Percentiles rank a stretch among this genome's conserved stretches.
phyloP scores from a whole-genome alignment of 2,797 vertebrate genomes.

The Pseudopleuronectes americanus region DNA sequence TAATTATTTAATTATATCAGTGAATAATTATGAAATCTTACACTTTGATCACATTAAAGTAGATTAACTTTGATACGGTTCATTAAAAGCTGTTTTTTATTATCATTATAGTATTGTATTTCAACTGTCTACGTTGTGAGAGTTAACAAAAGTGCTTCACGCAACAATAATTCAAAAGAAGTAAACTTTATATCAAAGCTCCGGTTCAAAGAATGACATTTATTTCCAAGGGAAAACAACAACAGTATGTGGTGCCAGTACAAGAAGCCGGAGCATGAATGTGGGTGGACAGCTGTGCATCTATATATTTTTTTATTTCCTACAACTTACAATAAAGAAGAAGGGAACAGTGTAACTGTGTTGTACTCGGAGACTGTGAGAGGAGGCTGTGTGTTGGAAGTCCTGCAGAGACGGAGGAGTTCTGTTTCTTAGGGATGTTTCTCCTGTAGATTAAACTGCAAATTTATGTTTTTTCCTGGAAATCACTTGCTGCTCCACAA shows the following conservation, averaged over 20 bases:
- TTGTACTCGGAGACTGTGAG: not conserved
- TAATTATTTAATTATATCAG: not conserved
- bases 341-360: constrained; percentile 13
- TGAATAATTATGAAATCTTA: not conserved
- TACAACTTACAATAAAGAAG: constrained; percentile 29
- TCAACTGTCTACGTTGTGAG: not conserved
- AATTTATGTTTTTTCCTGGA: too few species aligned
- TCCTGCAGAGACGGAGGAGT: too few species aligned
- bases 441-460: too few species aligned
- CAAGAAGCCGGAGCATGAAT: constrained; percentile 28
- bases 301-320: not conserved
- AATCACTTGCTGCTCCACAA: too few species aligned
- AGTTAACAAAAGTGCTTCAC: constrained; percentile 12
- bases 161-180: constrained; percentile 20
- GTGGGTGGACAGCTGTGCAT: constrained; percentile 31
- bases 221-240: constrained; percentile 20
- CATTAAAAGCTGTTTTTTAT: not conserved
- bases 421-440: too few species aligned
- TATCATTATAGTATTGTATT: not conserved
- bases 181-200: constrained; percentile 26
- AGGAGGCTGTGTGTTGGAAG: not conserved
- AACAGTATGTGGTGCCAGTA: constrained; percentile 20
- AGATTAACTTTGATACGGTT: accelerated
- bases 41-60: not conserved
- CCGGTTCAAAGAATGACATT: constrained; percentile 28